Percentiles rank a stretch among this genome's conserved stretches.
Evolutionary conservation across 2,113 vertebrate species (phyloP).

Genomic region (Tringa solitaria): DNA sequence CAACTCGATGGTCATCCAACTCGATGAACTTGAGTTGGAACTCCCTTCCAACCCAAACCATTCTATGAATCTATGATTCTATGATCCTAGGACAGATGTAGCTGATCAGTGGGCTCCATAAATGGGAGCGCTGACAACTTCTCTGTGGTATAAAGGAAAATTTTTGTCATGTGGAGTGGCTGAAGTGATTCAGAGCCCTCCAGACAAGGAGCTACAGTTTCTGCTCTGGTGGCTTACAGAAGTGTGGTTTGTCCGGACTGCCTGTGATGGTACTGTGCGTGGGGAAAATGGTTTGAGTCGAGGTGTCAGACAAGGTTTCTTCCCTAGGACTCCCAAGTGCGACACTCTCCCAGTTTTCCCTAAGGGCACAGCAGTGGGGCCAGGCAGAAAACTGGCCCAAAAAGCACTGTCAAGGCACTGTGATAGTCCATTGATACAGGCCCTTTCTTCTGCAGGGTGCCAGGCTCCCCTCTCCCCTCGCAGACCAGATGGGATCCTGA

Average conservation of each 20-base stretch:
- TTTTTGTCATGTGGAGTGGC: neutral
- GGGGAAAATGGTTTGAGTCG: neutral
- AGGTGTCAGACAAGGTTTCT: neutral
- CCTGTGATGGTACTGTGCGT: neutral
- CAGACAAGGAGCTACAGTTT: neutral
- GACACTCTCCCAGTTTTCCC: neutral
- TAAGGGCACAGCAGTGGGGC: neutral
- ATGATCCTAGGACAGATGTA: neutral
- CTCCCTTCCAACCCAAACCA: too few species aligned
- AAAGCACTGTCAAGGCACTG: neutral
- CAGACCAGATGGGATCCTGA: neutral
- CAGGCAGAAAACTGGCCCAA: neutral
- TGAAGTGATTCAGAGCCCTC: neutral
- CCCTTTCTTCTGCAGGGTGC: neutral
- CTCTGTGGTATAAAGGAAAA: neutral
- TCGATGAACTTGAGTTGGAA: too few species aligned
- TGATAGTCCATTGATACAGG: rapidly evolving
- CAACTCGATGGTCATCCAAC: too few species aligned
- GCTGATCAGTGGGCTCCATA: neutral
- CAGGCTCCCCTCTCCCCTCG: neutral
- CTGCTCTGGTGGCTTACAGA: neutral
- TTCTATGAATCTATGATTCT: too few species aligned
- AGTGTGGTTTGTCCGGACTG: neutral
- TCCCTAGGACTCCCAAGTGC: neutral
- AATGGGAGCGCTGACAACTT: neutral